Base-by-base conservation (phyloP, 2,113 vertebrate genomes). In the Nothoprocta pentlandii region DNA sequence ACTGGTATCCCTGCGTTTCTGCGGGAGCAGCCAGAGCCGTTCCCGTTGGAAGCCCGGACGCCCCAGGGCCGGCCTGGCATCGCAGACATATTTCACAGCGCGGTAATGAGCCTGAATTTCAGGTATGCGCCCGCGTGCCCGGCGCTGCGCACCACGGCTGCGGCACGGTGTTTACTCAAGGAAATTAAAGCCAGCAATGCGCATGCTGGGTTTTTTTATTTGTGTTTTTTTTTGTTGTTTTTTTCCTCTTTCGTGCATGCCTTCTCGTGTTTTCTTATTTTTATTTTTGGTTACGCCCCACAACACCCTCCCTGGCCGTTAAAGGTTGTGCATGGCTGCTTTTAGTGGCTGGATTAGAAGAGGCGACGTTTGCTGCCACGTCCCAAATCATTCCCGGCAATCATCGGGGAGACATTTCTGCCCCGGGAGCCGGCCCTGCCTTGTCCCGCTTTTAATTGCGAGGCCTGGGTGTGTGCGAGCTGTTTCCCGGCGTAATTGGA, bases 101-200 rank as follows among this genome's bases (percentile, higher is more conserved):
- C 74, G 64, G 77, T 92, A 96, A 92, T 51, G 82, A 96, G 95
- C 69, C 36, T 2, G 62, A 94, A 94, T 92, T 91, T 93, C 91
- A 94, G 90, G 46, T 93, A 83, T 61, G 66, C n/a, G 16, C 68
- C 77, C 87, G 89, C 95, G 83, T 89, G 63, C 87, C 73, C 76
- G 76, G 59, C 84, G 51, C 74, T 88, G 62, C 41, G 30, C 80
- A 66, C 22, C 41, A 22, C 16, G 66, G 46, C 86, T 77, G 75
- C 32, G 5, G 59, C 89, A 32, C 25, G 7, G 80, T 95, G 92
- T 95, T 96, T 91, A 67, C 94, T 46, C 86, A 94, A 94, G 96
- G 94, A 96, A 97, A 97, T 96, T 77, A 96, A 96, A 96, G 90
- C 93, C 96, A 95, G 95, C 85, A 75, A 91, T 4, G 11, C 75